These are phyloP conservation scores for Numenius arquata DNA, from an alignment of 2,113 vertebrate genomes.

Conservation along the genomic window DNA sequence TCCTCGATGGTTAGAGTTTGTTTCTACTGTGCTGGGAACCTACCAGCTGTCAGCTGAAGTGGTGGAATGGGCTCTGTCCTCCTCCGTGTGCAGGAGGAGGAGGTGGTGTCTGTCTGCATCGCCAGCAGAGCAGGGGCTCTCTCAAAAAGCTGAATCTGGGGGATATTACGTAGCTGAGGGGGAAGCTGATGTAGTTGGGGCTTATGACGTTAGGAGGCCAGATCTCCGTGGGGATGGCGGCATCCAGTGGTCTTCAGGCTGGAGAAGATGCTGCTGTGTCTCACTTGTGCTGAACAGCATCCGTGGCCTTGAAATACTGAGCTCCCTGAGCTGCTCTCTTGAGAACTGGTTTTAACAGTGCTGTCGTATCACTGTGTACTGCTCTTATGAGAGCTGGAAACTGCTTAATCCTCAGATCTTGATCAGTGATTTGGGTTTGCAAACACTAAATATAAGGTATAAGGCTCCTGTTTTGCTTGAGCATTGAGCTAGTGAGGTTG, in stretches of 20 bases:
- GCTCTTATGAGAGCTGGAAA: not conserved
- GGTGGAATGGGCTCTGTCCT: not conserved
- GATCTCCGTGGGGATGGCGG: not conserved
- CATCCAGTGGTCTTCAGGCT: not conserved
- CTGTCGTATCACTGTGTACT: not conserved
- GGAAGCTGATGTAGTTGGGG: not conserved
- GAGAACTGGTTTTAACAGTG: not conserved
- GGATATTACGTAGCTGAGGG: not conserved
- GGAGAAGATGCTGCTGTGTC: not conserved
- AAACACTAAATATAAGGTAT: not conserved
- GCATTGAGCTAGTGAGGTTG: not conserved
- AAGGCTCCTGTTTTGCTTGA: not conserved
- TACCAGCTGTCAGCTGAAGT: not conserved
- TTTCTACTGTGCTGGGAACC: not conserved
- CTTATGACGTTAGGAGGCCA: not conserved
- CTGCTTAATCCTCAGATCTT: not conserved
- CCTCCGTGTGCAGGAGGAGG: not conserved
- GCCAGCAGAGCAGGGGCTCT: not conserved
- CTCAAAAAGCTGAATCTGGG: not conserved
- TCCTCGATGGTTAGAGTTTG: not conserved
- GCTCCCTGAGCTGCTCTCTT: not conserved
- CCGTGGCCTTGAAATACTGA: not conserved
- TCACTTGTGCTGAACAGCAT: not conserved
- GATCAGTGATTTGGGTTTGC: not conserved
- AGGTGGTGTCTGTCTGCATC: not conserved